Evolutionary conservation across 2,113 vertebrate genomes (phyloP), one percentile per base, ranked within the genome.

Genomic region (Eolophus roseicapilla): DNA sequence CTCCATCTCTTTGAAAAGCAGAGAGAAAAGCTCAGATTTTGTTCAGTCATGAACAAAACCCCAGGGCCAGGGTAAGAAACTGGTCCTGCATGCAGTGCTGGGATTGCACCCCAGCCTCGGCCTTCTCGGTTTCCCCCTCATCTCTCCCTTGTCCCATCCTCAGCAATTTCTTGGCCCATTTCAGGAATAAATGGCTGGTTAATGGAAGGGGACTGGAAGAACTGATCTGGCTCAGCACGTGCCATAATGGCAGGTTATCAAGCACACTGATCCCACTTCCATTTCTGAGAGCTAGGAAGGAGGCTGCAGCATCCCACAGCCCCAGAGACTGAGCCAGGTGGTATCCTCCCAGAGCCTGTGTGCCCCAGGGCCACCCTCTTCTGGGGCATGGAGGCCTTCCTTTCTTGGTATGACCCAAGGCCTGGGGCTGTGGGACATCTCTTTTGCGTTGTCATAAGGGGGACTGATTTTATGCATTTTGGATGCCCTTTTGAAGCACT

Each of bases 81-180:
- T 69, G 79, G 18, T 88, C 23, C 68, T 55, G 33, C 6, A 19
- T 0, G 0, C 2, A 1, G 8, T 55, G 10, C n/a, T 82, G 52
- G 33, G 35, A 65, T 75, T 86, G 49, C 46, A 64, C 8, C 24
- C 27, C 4, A 7, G 11, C n/a, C 55, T 60, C 3, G 2, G 13
- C 7, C 10, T 6, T 0, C 28, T 55, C 4, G 1, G 24, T 25
- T 76, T 13, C 21, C 25, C 2, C 8, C 17, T 68, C 5, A 2
- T 7, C 15, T 75, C 23, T 49, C 63, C 41, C 37, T 46, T 7
- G 1, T 29, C 31, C 44, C 59, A 57, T 46, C 29, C 57, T 62
- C 67, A 55, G 47, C 21, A 50, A 53, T 88, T 95, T 67, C 52
- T 89, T 1, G 0, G 75, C 50, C 78, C 91, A 16, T 95, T 94